Evolutionary conservation across 2,113 vertebrate genomes (phyloP), one percentile per base, ranked within the genome.

Genomic region (Corvus moneduloides): DNA sequence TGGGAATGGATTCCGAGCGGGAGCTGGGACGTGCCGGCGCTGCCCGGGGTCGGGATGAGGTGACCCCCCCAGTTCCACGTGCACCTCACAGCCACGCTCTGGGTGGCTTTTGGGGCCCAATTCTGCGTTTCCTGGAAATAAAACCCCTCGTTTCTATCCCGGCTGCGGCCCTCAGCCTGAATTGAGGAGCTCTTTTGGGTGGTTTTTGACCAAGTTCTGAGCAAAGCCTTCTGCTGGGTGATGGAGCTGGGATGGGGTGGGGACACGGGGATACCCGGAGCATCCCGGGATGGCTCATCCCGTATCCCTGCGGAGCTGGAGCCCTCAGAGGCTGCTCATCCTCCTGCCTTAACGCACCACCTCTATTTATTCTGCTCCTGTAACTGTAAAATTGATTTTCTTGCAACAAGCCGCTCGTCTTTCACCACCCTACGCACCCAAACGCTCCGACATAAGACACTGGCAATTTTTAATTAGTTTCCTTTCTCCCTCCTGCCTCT

Each of bases 371-470:
- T 98, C 98, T 98, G 98, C 98, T 98, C 97, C 98, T 97, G 92
- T 98, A 98, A 98, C 97, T 98, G 98, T 98, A 98, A 98, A 98
- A 98, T 98, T 98, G 98, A 98, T 98, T 98, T 98, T 86, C 97
- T 95, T 96, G 98, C 96, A 97, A 97, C 98, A 97, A 95, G 97
- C 95, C 96, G 72, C 97, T 97, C 90, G 97, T 97, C 98, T 97
- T 97, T 97, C 97, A 96, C 97, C 78, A 94, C 96, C 72, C 92
- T 97, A 96, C 95, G 93, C 97, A 89, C 97, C 97, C 97, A 96
- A 98, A 97, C 85, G 97, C 95, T 96, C 96, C 94, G 92, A 97
- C 97, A 97, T 91, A 93, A 97, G 97, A 98, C 97, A 97, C 97
- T 95, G 97, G 94, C 97, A 97, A 91, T 96, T 98, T 98, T 98